phyloP scores from a whole-genome alignment of 2,113 vertebrate species.

The Forbesichthys agassizii region DNA sequence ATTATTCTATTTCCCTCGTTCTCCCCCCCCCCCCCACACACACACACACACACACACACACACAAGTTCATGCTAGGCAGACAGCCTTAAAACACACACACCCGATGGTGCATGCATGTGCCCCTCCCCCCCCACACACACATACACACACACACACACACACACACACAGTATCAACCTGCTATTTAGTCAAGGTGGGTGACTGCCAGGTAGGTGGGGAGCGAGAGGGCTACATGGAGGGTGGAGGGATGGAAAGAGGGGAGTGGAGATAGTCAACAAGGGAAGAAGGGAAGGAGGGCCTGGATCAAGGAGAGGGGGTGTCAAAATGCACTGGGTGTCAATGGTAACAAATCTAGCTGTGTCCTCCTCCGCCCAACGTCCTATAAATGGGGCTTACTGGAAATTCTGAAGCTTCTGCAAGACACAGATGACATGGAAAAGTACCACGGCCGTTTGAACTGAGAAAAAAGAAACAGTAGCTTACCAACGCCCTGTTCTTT shows the following conservation, averaged over 20 bases:
- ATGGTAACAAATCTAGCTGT: constrained; percentile 12
- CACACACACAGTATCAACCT: constrained; percentile 53
- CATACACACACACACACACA: not conserved
- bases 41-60: constrained; percentile 28
- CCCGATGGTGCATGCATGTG: not conserved
- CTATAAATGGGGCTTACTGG: constrained; percentile 16
- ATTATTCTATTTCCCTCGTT: not conserved
- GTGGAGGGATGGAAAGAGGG: constrained; percentile 21
- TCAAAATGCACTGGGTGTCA: constrained; percentile 12
- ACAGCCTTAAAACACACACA: constrained; percentile 3
- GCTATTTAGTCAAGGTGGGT: constrained; percentile 71
- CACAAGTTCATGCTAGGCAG: constrained; percentile 9
- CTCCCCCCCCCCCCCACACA: not conserved
- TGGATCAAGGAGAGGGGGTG: not conserved
- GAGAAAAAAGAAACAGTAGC: not conserved
- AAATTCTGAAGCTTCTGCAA: constrained; percentile 14
- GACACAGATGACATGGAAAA: constrained; percentile 20
- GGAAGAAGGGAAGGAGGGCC: constrained; percentile 15
- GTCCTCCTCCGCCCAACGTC: constrained; percentile 1
- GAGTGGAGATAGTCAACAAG: constrained; percentile 27
- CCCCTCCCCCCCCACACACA: not conserved
- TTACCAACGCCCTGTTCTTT: not conserved
- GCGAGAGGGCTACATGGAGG: constrained; percentile 23
- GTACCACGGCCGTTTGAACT: constrained; percentile 11
- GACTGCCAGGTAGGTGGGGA: constrained; percentile 47